Evolutionary conservation across 1,140 invertebrate species (phyloP).

Genomic region (Bombus superbus): DNA sequence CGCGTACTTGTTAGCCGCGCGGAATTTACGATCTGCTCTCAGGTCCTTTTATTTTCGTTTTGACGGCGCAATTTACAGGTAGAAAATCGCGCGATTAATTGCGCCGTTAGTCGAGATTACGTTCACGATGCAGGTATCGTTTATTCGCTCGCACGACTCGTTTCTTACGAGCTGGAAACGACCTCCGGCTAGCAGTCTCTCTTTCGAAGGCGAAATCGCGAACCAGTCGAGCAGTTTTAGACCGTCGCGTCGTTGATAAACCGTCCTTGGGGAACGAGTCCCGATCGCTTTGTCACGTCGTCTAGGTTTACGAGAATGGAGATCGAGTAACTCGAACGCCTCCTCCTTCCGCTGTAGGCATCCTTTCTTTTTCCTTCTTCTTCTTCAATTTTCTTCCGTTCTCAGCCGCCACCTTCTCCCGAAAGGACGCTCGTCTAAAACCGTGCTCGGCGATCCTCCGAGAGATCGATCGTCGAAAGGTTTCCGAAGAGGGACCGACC

Average conservation of each 20-base stretch:
- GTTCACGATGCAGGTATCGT: slow-evolving; percentile 24
- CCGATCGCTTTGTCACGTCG: slow-evolving; percentile 55
- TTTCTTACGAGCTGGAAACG: slow-evolving; percentile 39
- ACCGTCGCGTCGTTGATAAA: slow-evolving; percentile 57
- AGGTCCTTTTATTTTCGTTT: not conserved
- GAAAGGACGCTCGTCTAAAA: slow-evolving; percentile 31
- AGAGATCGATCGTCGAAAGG: not conserved
- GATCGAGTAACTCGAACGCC: slow-evolving; percentile 63
- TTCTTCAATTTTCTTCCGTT: slow-evolving; percentile 52
- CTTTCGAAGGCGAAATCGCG: slow-evolving; percentile 29
- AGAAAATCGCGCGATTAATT: slow-evolving; percentile 36
- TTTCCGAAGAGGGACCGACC: too few relatives aligned
- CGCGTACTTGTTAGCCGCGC: not conserved
- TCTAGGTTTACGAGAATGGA: slow-evolving; percentile 52
- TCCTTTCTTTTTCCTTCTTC: slow-evolving; percentile 39
- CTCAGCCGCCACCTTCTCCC: not conserved
- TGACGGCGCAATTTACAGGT: slow-evolving; percentile 6
- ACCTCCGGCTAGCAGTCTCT: not conserved
- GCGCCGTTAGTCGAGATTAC: not conserved
- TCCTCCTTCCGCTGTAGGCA: not conserved
- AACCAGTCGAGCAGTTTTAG: slow-evolving; percentile 31
- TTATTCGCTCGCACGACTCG: slow-evolving; percentile 4
- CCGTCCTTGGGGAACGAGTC: slow-evolving; percentile 51
- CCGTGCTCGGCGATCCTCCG: slow-evolving; percentile 14
- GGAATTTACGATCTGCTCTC: not conserved